Evolutionary conservation across 2,113 vertebrate species (phyloP), one percentile per base, ranked within the genome.

Genomic region (Pluvialis apricaria): DNA sequence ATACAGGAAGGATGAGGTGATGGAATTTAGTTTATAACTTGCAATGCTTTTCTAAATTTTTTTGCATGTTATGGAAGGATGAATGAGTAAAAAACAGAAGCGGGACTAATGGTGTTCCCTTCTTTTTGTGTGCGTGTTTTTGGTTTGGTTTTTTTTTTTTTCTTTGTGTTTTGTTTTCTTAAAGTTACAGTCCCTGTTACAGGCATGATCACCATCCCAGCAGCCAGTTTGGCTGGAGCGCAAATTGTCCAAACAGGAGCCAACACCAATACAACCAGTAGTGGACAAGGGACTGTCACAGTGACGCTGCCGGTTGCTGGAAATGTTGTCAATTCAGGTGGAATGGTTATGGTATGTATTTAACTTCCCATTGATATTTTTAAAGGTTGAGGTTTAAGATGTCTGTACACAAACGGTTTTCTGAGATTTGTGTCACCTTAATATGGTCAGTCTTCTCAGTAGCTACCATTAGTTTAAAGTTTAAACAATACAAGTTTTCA

Each of bases 141-240:
- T 96, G 32, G 42, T 85, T 57, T 38, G 11, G 65, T 49, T 32
- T 69, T 92, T 55, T 94, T 92, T 88, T 87, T 44, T 92, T 96
- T 44, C 90, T 96, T 97, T 97, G 52, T 95, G 25, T 98, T 98
- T 95, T 97, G 40, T 98, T 98, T 98, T 97, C 96, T 98, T 98
- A 98, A 98, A 98, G 98, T 98, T 93, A 98, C 98, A 98, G 98
- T 98, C 98, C 97, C 98, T 98, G 97, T 98, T 98, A 97, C 98
- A 99, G 99, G 99, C 98, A 99, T 99, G 99, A 99, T 99, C 98
- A 99, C 99, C 95, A 99, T 99, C 93, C 99, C 99, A 84, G 99
- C 99, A 95, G 98, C 99, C 96, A 99, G 99, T 93, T 97, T 99
- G 98, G 99, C 99, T 85, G 99, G 99, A 75, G 99, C 99, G 12